Percentiles rank a stretch among this genome's conserved stretches.
These are phyloP conservation scores for Callospermophilus lateralis DNA, from an alignment of 2,113 vertebrate species.

Conservation along the genomic window DNA sequence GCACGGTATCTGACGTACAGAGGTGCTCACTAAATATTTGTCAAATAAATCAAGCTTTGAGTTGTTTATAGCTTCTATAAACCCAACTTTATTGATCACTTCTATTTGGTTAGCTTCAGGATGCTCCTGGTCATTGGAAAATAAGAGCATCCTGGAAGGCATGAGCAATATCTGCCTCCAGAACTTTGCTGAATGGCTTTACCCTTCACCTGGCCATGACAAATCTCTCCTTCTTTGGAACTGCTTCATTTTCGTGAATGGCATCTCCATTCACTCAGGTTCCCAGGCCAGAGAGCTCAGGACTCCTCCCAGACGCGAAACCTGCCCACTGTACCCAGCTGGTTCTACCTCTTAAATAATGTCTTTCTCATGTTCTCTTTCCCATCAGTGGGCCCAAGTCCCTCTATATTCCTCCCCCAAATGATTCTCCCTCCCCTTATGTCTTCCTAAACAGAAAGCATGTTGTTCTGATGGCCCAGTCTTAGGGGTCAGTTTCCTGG, in stretches of 20 bases:
- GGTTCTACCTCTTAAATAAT: neutral
- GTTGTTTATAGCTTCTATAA: neutral
- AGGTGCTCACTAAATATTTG: neutral
- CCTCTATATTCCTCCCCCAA: neutral
- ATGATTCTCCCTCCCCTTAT: neutral
- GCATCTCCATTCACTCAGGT: neutral
- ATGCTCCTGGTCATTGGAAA: neutral
- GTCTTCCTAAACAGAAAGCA: neutral
- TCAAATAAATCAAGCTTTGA: neutral
- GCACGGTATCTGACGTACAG: neutral
- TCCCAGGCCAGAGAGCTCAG: too few relatives aligned
- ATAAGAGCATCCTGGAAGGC: neutral
- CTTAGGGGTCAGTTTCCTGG: neutral
- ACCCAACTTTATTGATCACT: neutral
- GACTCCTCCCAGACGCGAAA: neutral
- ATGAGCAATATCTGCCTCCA: neutral
- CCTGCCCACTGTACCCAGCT: too few relatives aligned
- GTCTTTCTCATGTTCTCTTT: neutral
- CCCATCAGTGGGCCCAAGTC: neutral
- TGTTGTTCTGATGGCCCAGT: neutral
- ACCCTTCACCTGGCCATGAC: neutral
- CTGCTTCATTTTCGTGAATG: neutral
- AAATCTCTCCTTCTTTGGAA: neutral
- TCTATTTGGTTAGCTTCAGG: neutral
- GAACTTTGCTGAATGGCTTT: neutral